phyloP scores from a whole-genome alignment of 1,140 invertebrate genomes.

The Drosophila orosa region DNA sequence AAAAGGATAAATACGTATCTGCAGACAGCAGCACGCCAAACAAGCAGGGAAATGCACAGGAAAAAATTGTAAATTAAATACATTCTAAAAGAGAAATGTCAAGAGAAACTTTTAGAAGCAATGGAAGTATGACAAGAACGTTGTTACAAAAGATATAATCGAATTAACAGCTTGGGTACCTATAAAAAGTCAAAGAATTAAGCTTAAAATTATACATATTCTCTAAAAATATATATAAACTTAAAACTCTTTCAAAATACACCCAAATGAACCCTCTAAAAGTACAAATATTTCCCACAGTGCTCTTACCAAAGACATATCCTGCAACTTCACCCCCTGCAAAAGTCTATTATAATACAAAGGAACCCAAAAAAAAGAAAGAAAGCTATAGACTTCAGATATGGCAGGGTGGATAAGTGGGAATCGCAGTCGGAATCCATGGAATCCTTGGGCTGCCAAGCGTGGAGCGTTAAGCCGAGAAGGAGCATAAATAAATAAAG shows the following conservation, averaged over 20 bases:
- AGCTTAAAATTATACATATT: not conserved
- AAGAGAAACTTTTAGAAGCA: not conserved
- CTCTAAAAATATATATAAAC: not conserved
- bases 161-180: not conserved
- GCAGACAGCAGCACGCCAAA: slow-evolving; percentile 31
- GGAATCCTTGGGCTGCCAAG: slow-evolving; percentile 62
- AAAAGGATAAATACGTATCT: slow-evolving; percentile 61
- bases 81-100: no score
- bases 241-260: no score
- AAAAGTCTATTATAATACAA: slow-evolving; percentile 73
- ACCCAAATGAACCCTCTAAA: not conserved
- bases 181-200: not conserved
- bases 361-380: slow-evolving; percentile 20
- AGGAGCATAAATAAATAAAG: slow-evolving; percentile 81
- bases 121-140: not conserved
- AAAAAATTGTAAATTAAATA: not conserved
- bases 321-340: slow-evolving; percentile 41
- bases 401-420: slow-evolving; percentile 13
- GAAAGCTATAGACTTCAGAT: slow-evolving; percentile 61
- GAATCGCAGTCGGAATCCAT: slow-evolving; percentile 17
- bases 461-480: slow-evolving; percentile 80
- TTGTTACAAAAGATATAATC: not conserved
- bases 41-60: slow-evolving; percentile 10
- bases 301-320: slow-evolving; percentile 1
- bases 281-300: not conserved